Conservation (phyloP, 2,113 vertebrate genomes). For the Lanius collurio region DNA sequence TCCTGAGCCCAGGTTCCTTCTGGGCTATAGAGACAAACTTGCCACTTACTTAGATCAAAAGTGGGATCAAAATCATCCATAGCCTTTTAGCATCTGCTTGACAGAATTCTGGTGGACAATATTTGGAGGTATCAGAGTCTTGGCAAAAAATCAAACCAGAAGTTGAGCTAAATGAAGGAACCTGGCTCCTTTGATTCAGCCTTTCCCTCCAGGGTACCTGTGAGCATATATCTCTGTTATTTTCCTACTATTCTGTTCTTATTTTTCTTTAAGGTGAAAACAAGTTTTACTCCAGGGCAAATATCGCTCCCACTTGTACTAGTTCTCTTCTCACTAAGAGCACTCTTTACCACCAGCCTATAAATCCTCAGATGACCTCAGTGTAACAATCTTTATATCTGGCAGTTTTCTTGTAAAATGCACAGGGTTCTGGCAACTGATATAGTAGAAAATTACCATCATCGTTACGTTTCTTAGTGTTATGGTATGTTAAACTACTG, state of each 20-base stretch:
- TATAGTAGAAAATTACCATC: background rate
- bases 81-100: background rate
- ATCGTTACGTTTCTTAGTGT: background rate
- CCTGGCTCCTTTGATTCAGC: background rate
- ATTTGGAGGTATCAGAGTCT: background rate
- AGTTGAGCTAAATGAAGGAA: background rate
- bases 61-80: background rate
- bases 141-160: background rate
- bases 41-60: background rate
- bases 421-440: background rate
- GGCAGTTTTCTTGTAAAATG: background rate
- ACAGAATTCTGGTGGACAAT: background rate
- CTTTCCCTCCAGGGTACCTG: background rate
- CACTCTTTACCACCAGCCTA: background rate
- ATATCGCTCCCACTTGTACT: background rate
- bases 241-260: background rate
- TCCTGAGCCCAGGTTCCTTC: background rate
- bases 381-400: background rate
- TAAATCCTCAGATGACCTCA: background rate
- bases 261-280: background rate
- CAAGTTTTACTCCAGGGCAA: slow-evolving; percentile 3
- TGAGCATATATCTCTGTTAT: background rate
- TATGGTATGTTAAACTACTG: slow-evolving; percentile 35
- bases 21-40: background rate
- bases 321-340: background rate